A percentile compares a stretch with the other conserved stretches of the same genome.
Evolutionary conservation across 2,113 vertebrate genomes (phyloP).

Genomic region (Emberiza fucata): DNA sequence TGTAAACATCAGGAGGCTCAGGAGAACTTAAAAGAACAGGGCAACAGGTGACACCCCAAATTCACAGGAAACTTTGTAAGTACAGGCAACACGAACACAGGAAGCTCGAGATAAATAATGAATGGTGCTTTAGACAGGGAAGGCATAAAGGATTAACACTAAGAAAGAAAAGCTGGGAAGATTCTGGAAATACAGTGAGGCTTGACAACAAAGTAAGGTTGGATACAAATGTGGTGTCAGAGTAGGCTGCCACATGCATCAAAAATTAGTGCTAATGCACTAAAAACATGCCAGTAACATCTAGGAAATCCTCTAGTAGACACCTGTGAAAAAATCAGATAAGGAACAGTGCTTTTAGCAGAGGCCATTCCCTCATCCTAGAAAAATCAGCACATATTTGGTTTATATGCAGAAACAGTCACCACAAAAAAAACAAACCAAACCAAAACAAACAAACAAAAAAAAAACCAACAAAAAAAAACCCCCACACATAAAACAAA

Average conservation of each 20-base stretch:
- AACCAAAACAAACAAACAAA: too few relatives aligned
- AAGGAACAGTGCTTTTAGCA: background rate
- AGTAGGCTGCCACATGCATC: background rate
- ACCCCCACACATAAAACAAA: too few relatives aligned
- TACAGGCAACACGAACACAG: rapidly evolving
- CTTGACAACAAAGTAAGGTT: background rate
- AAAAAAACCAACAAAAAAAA: too few relatives aligned
- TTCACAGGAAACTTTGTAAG: rapidly evolving
- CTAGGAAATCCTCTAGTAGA: background rate
- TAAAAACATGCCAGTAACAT: background rate
- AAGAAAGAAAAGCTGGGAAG: background rate
- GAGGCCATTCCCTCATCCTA: background rate
- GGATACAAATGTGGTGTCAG: background rate
- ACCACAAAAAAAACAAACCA: background rate
- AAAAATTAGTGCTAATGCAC: background rate
- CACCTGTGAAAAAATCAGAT: background rate
- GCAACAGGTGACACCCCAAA: background rate
- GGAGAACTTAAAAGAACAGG: too few relatives aligned
- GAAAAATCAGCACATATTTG: background rate
- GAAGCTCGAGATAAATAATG: rapidly evolving
- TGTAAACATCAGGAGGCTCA: too few relatives aligned
- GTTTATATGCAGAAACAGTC: background rate
- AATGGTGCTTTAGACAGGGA: background rate
- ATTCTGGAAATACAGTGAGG: background rate
- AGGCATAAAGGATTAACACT: rapidly evolving